Evolutionary conservation across 2,888 invertebrate genomes (phyloP), one percentile per base, ranked within the genome.

Genomic region (Helleia helle): DNA sequence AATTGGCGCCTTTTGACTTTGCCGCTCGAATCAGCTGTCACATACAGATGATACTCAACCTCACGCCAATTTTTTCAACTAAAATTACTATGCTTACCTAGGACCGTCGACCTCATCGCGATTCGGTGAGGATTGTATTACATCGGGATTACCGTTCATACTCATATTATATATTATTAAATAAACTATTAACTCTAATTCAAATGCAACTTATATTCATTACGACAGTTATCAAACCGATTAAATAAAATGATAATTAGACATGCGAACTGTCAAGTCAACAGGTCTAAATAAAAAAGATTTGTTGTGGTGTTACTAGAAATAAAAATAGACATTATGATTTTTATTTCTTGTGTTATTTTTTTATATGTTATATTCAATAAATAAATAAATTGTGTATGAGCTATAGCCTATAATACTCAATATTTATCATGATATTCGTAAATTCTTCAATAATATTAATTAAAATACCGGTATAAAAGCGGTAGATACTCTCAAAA

Each of bases 11-110:
- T 62, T 80, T 81, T 63, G 55, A 76, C 72, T 81, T 80, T 83
- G 67, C 70, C 81, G 83, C 80, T 60, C 53, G 58, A 70, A 83
- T 81, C 81, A 83, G 81, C 83, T 84, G 83, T 81, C 83, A 73
- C 40, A 37, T 45, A 59, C 50, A 49, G 56, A 59, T 54, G 46
- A 46, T 49, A 50, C 46, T 43, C 15, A 42, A n/a, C n/a, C n/a
- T n/a, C 25, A n/a, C n/a, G 36, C 29, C 39, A 17, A 12, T 31
- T 49, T 49, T 60, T 58, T 50, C 40, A 31, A 11, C n/a, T 22
- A 41, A 47, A 14, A 52, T 50, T 9, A 55, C 60, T n/a, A n/a
- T n/a, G n/a, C n/a, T 71, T 66, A 81, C 80, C 77, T 63, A 31
- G 77, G 70, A 52, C 68, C 76, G 47, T 71, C 74, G 13, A 50